phyloP scores from a whole-genome alignment of 2,113 vertebrate species.

The Ellobius talpinus region DNA sequence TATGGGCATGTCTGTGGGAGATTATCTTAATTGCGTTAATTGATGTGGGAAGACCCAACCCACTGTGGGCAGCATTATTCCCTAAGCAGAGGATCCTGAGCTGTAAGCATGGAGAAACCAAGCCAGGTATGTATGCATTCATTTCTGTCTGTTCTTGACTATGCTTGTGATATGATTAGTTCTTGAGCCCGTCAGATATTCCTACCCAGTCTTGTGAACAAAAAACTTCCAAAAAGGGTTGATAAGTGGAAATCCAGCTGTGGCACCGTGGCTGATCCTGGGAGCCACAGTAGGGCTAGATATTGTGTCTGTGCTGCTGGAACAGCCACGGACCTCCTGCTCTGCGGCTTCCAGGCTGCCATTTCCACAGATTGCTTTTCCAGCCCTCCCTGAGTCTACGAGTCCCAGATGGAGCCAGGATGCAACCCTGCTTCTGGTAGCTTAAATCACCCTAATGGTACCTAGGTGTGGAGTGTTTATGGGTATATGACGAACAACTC shows the following conservation, averaged over 20 bases:
- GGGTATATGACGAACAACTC: background rate
- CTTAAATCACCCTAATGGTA: background rate
- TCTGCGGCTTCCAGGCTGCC: too few relatives aligned
- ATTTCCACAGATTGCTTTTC: background rate
- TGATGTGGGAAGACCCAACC: background rate
- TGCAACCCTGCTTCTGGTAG: background rate
- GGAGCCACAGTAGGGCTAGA: background rate
- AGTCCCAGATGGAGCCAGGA: background rate
- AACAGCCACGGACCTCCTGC: background rate
- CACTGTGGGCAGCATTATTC: background rate
- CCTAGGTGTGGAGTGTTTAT: background rate
- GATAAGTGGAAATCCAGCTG: fast-evolving
- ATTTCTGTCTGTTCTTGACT: background rate
- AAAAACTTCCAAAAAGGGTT: fast-evolving
- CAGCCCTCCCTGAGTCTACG: background rate
- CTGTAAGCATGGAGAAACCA: background rate
- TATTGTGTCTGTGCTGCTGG: background rate
- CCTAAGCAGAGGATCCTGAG: background rate
- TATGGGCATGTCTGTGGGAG: background rate
- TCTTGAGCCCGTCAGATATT: background rate
- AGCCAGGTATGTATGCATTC: background rate
- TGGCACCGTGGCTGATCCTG: background rate
- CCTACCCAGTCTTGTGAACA: background rate
- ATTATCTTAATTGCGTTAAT: background rate
- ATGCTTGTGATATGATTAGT: background rate